These are phyloP conservation scores for Atethmia centrago DNA, from an alignment of 2,888 invertebrate genomes.

Conservation along the genomic window DNA sequence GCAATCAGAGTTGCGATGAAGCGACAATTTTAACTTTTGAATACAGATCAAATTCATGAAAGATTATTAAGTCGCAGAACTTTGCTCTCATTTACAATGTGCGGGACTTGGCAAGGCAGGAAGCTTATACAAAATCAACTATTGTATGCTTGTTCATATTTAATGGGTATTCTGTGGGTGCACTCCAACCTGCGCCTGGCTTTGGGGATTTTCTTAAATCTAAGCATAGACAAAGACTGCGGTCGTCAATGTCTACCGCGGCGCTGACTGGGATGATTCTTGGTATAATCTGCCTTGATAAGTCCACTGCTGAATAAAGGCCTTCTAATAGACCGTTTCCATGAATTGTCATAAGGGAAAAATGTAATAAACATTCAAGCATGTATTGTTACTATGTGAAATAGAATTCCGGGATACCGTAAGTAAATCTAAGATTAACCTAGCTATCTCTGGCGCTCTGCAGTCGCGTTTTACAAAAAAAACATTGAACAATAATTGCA, in stretches of 20 bases:
- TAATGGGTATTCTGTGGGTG: constrained; percentile 5
- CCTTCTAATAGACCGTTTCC: background rate
- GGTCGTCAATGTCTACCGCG: background rate
- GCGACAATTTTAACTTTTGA: background rate
- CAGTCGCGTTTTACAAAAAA: background rate
- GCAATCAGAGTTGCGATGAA: background rate
- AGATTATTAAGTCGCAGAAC: background rate
- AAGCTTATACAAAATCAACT: constrained; percentile 29
- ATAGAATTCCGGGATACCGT: background rate
- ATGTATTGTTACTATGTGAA: background rate
- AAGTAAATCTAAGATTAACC: background rate
- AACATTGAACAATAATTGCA: background rate
- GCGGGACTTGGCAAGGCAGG: constrained; percentile 7
- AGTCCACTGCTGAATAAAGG: background rate
- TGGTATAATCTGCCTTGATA: background rate
- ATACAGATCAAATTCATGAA: constrained; percentile 1
- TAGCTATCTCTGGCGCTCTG: too few relatives aligned
- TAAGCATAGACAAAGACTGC: background rate
- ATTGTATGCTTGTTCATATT: background rate
- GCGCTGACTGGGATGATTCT: constrained; percentile 13
- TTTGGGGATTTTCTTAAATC: constrained; percentile 12
- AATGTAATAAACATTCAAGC: background rate
- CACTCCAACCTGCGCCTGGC: constrained; percentile 27
- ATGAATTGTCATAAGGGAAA: background rate
- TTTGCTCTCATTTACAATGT: constrained; percentile 14